Percentiles rank a stretch among this genome's conserved stretches.
These are phyloP conservation scores for Scytalopus superciliaris DNA, from an alignment of 2,113 vertebrate genomes.

Conservation along the genomic window DNA sequence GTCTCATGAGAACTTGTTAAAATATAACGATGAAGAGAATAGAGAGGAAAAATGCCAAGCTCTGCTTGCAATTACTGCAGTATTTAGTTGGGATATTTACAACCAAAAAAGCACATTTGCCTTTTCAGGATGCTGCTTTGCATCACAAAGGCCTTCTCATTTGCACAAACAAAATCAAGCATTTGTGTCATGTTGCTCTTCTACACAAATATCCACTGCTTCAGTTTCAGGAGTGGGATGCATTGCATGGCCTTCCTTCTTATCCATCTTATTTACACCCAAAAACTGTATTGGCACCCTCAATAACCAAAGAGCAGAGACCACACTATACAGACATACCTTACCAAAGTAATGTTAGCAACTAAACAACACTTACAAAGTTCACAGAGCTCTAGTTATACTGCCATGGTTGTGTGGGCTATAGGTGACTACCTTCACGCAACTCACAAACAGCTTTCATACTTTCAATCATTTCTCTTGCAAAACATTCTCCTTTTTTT, in stretches of 20 bases:
- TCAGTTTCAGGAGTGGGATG: constrained; percentile 1
- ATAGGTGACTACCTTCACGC: not conserved
- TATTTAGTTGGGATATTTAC: constrained; percentile 60
- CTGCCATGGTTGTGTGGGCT: not conserved
- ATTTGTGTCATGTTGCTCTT: constrained; percentile 43
- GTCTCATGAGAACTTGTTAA: constrained; percentile 73
- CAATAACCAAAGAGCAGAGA: not conserved
- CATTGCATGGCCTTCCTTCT: not conserved
- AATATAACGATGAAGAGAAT: constrained; percentile 69
- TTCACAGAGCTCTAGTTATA: not conserved
- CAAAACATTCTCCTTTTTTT: not conserved
- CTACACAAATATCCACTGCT: constrained; percentile 53
- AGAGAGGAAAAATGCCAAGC: constrained; percentile 55
- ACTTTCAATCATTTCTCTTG: not conserved
- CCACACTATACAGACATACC: not conserved
- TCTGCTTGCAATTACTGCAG: constrained; percentile 70
- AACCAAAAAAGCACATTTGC: constrained; percentile 53
- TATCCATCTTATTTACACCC: not conserved
- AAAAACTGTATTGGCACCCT: not conserved
- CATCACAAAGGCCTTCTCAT: constrained; percentile 69
- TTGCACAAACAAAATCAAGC: constrained; percentile 68
- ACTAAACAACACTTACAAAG: not conserved
- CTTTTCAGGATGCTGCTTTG: constrained; percentile 65
- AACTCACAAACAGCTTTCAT: not conserved
- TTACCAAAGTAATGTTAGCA: not conserved